Conservation (phyloP, 2,888 invertebrate species). For the Leptinotarsa rubiginosa region DNA sequence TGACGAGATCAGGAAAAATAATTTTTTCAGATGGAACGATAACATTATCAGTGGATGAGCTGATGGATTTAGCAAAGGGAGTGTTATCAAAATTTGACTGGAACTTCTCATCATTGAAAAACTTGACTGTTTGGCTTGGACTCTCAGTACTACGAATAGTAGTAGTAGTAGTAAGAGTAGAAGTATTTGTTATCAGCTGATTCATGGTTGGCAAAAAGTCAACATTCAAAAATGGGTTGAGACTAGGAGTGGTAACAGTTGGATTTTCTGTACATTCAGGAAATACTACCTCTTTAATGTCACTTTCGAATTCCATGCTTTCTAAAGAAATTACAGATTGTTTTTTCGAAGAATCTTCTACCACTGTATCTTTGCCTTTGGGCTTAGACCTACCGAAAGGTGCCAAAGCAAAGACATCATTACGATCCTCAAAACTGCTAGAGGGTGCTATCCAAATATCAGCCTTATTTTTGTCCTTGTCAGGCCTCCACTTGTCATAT, state of each 20-base stretch:
- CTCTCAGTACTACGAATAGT: conserved; percentile 47
- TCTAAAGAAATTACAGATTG: conserved; percentile 1
- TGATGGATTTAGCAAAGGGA: conserved; percentile 23
- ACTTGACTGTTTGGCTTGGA: conserved; percentile 37
- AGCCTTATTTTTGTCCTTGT: conserved; percentile 55
- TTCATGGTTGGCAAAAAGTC: conserved; percentile 42
- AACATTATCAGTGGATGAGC: conserved; percentile 51
- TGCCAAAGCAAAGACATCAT: conserved; percentile 78
- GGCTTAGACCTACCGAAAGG: conserved; percentile 69
- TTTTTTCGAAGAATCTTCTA: neutral
- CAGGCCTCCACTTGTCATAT: conserved; percentile 45
- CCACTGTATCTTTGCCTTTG: conserved; percentile 39
- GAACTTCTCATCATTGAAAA: conserved; percentile 53
- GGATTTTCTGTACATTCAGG: conserved; percentile 24
- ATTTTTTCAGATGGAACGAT: conserved; percentile 45
- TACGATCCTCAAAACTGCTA: conserved; percentile 65
- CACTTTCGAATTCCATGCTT: conserved; percentile 28
- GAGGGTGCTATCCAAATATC: conserved; percentile 62
- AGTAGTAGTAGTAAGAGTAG: conserved; percentile 23
- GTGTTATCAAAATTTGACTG: conserved; percentile 55
- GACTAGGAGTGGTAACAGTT: conserved; percentile 37
- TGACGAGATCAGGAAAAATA: conserved; percentile 36
- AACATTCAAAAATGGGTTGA: conserved; percentile 61
- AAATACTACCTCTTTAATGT: neutral
- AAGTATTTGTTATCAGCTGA: conserved; percentile 22